These are phyloP conservation scores for Polymixis lichenea DNA, from an alignment of 2,888 invertebrate species.

Conservation along the genomic window DNA sequence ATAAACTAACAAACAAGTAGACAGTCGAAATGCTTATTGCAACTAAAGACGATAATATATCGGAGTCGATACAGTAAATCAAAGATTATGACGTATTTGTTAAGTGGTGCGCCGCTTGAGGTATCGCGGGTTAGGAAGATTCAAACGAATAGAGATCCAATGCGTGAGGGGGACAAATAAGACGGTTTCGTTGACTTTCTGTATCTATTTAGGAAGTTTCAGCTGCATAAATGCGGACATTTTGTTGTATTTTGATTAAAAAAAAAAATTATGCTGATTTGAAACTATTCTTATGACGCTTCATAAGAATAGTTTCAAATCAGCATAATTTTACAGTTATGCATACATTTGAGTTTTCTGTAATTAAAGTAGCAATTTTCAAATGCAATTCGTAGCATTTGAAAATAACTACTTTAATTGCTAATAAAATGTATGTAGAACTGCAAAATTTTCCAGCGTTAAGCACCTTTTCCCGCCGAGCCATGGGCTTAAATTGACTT, in stretches of 20 bases:
- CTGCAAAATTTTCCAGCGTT: not conserved
- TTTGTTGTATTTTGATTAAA: not conserved
- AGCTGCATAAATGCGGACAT: not conserved
- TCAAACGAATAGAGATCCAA: not conserved
- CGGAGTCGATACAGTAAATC: slow-evolving; percentile 38
- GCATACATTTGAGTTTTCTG: no score
- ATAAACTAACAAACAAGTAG: slow-evolving; percentile 8
- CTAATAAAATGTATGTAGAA: not conserved
- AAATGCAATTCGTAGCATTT: no score
- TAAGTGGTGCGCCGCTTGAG: slow-evolving; percentile 22
- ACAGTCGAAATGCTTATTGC: slow-evolving; percentile 40
- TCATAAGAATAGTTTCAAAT: no score
- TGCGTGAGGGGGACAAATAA: not conserved
- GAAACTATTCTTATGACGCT: not conserved
- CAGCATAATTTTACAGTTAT: no score
- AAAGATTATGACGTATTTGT: slow-evolving; percentile 51
- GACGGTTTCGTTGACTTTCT: not conserved
- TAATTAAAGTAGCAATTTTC: no score
- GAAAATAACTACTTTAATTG: not conserved
- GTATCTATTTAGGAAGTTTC: not conserved
- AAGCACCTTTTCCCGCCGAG: not conserved
- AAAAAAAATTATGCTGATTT: no score
- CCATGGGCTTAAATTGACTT: not conserved
- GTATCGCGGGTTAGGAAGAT: not conserved
- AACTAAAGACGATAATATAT: slow-evolving; percentile 29